Evolutionary conservation across 2,797 vertebrate species (phyloP), one percentile per base, ranked within the genome.

Genomic region (Danionella dracula): DNA sequence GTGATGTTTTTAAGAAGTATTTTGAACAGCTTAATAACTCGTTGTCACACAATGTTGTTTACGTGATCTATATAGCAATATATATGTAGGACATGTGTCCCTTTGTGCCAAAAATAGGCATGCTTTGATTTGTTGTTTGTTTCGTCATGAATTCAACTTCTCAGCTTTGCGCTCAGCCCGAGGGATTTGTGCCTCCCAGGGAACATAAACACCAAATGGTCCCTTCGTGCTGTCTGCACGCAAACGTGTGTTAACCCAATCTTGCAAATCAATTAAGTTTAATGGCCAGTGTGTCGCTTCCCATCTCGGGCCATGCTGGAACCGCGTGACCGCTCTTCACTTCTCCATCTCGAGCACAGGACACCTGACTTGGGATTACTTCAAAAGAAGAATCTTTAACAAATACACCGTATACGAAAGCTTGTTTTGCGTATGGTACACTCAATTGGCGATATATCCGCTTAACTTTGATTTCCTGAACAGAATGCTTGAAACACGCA

Each of bases 291-390:
- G 20, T 53, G 50, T 68, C 53, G 35, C 54, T 37, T 66, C 53
- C 19, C 34, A 41, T 60, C 46, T 38, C 60, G 32, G 46, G 44
- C 38, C n/a, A 20, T 60, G 57, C 50, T 37, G 41, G 50, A 31
- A 21, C 68, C 23, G 77, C 79, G 76, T 81, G 76, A 79, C 73
- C 59, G 8, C 29, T 35, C 27, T 57, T 57, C 66, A 31, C 13
- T 9, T 20, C 5, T 23, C 9, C 5, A 20, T 66, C 45, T 31
- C 41, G 41, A 66, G 31, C 12, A 29, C 2, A 6, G 34, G 51
- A 10, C 8, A 56, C 51, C 41, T 66, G 51, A 66, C 15, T 10
- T 29, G 16, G n/a, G 1, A 13, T 35, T 3, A 27, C 56, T 12
- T 59, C 32, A 17, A 16, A 32, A 15, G 15, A 19, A 7, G 27